A percentile compares a stretch with the other conserved stretches of the same genome.
These are phyloP conservation scores for Plagodis pulveraria DNA, from an alignment of 2,888 invertebrate species.

Conservation along the genomic window DNA sequence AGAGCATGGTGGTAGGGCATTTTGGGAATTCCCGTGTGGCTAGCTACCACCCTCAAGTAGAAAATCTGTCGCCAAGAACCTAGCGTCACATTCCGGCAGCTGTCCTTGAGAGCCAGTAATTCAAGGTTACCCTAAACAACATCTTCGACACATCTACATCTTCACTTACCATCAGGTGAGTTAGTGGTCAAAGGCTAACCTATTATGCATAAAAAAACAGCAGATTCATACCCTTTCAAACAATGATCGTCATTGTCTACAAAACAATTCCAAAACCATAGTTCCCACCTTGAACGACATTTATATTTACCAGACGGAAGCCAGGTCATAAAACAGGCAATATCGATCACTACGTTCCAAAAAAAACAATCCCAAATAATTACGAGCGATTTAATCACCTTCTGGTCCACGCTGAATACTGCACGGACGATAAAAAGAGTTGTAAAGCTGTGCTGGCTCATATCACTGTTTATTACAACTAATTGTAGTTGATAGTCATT, in stretches of 20 bases:
- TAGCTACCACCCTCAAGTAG: too few species aligned
- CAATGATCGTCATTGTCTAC: background rate
- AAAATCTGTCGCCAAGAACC: too few species aligned
- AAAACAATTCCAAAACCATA: background rate
- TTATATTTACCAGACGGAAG: constrained; percentile 15
- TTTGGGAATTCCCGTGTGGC: too few species aligned
- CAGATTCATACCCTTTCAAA: too few species aligned
- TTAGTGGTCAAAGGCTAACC: too few species aligned
- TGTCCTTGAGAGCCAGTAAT: too few species aligned
- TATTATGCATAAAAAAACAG: too few species aligned
- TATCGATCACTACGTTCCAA: constrained; percentile 7
- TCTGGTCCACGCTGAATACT: constrained; percentile 7
- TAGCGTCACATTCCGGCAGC: too few species aligned
- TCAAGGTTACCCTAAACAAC: too few species aligned
- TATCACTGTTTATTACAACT: constrained; percentile 12
- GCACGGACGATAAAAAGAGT: constrained; percentile 22
- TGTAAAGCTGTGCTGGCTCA: constrained; percentile 17
- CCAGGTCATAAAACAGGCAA: constrained; percentile 2
- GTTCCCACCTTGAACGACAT: background rate
- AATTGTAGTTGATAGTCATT: constrained; percentile 2
- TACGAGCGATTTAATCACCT: constrained; percentile 26
- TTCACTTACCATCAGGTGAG: too few species aligned
- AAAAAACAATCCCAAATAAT: constrained; percentile 20
- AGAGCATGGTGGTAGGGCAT: too few species aligned
- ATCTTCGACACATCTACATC: too few species aligned